These are phyloP conservation scores for Panzeria rudis DNA, from an alignment of 2,888 invertebrate genomes.

Conservation along the genomic window DNA sequence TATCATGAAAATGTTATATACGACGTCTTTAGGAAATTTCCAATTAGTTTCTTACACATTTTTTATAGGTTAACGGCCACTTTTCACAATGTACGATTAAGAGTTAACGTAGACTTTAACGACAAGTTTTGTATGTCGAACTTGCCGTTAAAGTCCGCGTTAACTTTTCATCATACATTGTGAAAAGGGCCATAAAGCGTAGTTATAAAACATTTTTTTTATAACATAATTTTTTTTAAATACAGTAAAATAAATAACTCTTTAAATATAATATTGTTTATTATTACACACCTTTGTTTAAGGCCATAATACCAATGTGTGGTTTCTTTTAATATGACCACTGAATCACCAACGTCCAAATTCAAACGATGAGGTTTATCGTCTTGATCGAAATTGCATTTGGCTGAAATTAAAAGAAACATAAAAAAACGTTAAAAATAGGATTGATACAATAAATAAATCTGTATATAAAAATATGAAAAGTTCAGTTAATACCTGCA, in stretches of 20 bases:
- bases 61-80: too few species aligned
- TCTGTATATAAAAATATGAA: background rate
- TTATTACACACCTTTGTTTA: conserved; percentile 82
- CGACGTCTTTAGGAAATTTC: too few species aligned
- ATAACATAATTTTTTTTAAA: too few species aligned
- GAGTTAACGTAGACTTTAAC: too few species aligned
- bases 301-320: conserved; percentile 84
- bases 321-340: conserved; percentile 83
- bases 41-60: too few species aligned
- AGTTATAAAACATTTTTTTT: too few species aligned
- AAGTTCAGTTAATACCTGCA: background rate
- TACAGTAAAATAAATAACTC: background rate
- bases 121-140: too few species aligned
- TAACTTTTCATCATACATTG: too few species aligned
- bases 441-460: background rate
- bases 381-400: conserved; percentile 83
- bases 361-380: conserved; percentile 82
- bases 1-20: too few species aligned
- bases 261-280: background rate
- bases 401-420: conserved; percentile 78
- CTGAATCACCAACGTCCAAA: conserved; percentile 83
- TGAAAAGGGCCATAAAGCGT: too few species aligned
- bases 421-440: conserved; percentile 18
- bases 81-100: too few species aligned
- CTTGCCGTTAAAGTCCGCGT: too few species aligned